Conservation (phyloP, 1,140 invertebrate genomes). For the Bombus affinis region DNA sequence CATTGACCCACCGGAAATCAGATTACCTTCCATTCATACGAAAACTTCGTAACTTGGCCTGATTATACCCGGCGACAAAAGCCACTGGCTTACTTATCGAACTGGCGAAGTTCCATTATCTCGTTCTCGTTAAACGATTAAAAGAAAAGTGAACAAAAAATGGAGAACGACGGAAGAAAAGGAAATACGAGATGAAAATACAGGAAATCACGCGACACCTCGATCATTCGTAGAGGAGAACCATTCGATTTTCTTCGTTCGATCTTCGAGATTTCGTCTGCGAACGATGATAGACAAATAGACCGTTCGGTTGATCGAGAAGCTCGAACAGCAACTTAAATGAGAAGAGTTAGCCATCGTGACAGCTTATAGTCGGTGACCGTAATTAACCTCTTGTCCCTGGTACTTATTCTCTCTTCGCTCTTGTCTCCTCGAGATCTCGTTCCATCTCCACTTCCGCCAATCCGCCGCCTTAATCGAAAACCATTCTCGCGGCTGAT, state of each 20-base stretch:
- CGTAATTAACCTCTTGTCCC: constrained; percentile 70
- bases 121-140: neutral
- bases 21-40: constrained; percentile 45
- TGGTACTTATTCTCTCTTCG: constrained; percentile 54
- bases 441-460: constrained; percentile 54
- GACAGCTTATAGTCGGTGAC: constrained; percentile 60
- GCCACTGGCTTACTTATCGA: neutral
- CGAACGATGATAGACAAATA: constrained; percentile 48
- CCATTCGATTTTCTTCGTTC: neutral
- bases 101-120: neutral
- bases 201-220: neutral
- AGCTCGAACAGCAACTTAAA: constrained; percentile 56
- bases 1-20: constrained; percentile 40
- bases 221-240: too few relatives aligned
- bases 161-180: too few relatives aligned
- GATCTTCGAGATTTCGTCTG: neutral
- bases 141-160: neutral
- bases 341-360: constrained; percentile 63
- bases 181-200: neutral
- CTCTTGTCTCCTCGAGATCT: constrained; percentile 57
- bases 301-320: constrained; percentile 54
- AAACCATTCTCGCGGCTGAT: constrained; percentile 69
- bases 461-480: constrained; percentile 64
- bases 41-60: constrained; percentile 9
- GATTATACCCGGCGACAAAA: constrained; percentile 1